Base-by-base conservation (phyloP, 2,888 invertebrate species). In the Euclidia mi region DNA sequence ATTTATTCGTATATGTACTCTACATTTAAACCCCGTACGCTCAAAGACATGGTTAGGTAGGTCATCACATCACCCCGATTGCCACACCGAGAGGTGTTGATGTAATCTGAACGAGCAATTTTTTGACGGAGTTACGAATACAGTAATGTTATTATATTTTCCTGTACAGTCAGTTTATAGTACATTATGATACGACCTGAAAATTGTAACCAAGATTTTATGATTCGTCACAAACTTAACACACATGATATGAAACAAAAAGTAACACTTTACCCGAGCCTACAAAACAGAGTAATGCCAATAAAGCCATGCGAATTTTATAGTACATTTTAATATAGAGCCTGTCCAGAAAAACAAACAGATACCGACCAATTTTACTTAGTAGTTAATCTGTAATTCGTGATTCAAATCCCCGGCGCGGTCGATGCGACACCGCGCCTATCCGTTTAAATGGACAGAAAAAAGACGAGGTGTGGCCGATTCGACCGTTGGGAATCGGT, bases 331-430 rank as follows among this genome's bases (percentile, higher is more conserved):
- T 53, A 53, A 64, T 50, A 53, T 38, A 51, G 42, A 55, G 44
- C 56, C 52, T 50, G 31, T n/a, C 56, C 43, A 58, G 12, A 28
- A 56, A 59, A 71, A 73, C 48, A 66, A 69, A 71, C 53, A 62
- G 47, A 57, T 47, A 64, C 55, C 25, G 55, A 68, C 76, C 81
- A 81, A 85, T 87, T 85, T 82, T 79, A 77, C 86, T 87, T 82
- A 82, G 85, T 78, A 83, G 83, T 82, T 88, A 88, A 89, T 89
- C 84, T 84, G 77, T 87, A 84, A 88, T 86, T 83, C 86, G 82
- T 85, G 87, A 84, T 88, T 80, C 79, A 75, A 78, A 80, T 81
- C 82, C 74, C 82, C 73, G 50, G 57, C 65, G 75, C 71, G 76
- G 75, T 74, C 74, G 70, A 75, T 70, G 77, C 81, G 83, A 84